Conservation (phyloP, 2,113 vertebrate species). For the Geococcyx californianus region DNA sequence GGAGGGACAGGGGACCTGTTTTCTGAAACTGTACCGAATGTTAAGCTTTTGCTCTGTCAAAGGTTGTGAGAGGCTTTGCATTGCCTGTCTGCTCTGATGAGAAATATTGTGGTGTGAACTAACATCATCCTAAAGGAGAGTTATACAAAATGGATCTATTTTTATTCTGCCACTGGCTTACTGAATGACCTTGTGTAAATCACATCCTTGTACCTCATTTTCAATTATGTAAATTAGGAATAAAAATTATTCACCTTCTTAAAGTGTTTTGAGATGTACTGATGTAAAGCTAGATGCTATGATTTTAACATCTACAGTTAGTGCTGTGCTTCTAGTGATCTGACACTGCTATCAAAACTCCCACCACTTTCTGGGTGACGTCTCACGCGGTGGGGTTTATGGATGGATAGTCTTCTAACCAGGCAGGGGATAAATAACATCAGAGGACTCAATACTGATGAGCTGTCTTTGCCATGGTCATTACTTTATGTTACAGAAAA, state of each 20-base stretch:
- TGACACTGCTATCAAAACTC: not conserved
- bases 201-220: conserved; percentile 9
- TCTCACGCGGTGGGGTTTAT: not conserved
- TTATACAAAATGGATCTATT: not conserved
- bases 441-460: not conserved
- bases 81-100: not conserved
- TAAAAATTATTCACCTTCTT: conserved; percentile 56
- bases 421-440: not conserved
- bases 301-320: conserved; percentile 28
- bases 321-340: rapidly evolving
- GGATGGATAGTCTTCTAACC: not conserved
- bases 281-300: not conserved
- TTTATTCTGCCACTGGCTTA: conserved; percentile 10
- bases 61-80: not conserved
- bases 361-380: not conserved
- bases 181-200: conserved; percentile 44
- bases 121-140: not conserved
- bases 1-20: not conserved
- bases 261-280: conserved; percentile 11
- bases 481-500: not conserved
- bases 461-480: not conserved
- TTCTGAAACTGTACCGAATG: not conserved
- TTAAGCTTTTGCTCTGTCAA: not conserved
- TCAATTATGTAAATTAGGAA: conserved; percentile 50
- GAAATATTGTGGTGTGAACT: not conserved